phyloP scores from a whole-genome alignment of 1,140 invertebrate species.

The Drosophila jambulina region DNA sequence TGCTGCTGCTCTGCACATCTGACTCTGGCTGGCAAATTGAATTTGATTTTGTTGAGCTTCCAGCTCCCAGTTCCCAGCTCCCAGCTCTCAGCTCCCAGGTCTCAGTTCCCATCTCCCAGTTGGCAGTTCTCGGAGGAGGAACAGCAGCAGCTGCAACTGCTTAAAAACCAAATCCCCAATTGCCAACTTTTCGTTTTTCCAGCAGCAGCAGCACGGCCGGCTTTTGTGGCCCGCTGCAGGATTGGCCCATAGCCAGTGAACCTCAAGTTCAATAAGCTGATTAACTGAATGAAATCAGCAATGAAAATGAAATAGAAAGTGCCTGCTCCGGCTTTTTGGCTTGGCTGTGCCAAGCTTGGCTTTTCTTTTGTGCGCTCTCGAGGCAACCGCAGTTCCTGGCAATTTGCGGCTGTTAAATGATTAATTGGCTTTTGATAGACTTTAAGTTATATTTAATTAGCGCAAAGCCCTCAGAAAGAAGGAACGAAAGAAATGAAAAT shows the following conservation, averaged over 20 bases:
- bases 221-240: conserved; percentile 8
- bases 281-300: conserved; percentile 77
- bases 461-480: neutral
- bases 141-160: conserved; percentile 62
- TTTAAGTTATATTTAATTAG: conserved; percentile 77
- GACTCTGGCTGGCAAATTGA: conserved; percentile 39
- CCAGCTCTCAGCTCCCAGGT: neutral
- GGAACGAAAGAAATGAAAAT: neutral
- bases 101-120: neutral
- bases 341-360: conserved; percentile 4
- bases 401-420: conserved; percentile 68
- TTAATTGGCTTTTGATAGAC: conserved; percentile 76
- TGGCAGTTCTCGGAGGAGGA: conserved; percentile 1
- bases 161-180: conserved; percentile 52
- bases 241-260: conserved; percentile 35
- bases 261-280: conserved; percentile 78
- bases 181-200: conserved; percentile 52
- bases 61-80: conserved; percentile 21
- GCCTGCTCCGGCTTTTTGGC: conserved; percentile 36
- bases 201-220: neutral
- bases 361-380: conserved; percentile 13
- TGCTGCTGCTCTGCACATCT: conserved; percentile 22
- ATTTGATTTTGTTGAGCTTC: conserved; percentile 63
- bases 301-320: conserved; percentile 56
- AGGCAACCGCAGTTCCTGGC: conserved; percentile 27